Evolutionary conservation across 2,888 invertebrate genomes (phyloP).

Genomic region (Agonopterix subpropinquella): DNA sequence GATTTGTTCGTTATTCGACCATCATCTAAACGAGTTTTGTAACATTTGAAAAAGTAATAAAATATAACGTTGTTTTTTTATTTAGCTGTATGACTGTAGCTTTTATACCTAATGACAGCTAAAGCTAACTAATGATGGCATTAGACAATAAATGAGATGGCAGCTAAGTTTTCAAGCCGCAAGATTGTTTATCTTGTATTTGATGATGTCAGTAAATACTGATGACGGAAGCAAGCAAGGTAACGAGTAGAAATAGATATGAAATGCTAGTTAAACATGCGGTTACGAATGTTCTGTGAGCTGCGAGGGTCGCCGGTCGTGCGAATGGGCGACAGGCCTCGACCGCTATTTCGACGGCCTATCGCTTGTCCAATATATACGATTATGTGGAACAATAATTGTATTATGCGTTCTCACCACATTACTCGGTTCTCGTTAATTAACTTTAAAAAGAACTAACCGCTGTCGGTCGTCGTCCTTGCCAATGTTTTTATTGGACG

Average conservation of each 20-base stretch:
- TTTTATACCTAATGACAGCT: conserved; percentile 6
- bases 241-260: conserved; percentile 8
- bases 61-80: conserved; percentile 5
- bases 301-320: conserved; percentile 18
- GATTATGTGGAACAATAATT: conserved; percentile 7
- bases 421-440: conserved; percentile 3
- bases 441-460: conserved; percentile 3
- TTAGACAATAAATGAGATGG: conserved; percentile 2
- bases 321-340: conserved; percentile 54
- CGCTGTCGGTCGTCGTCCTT: conserved; percentile 4
- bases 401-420: conserved; percentile 3
- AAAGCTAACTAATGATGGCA: conserved; percentile 1
- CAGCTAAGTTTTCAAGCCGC: conserved; percentile 1
- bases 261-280: no score
- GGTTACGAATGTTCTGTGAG: conserved; percentile 9
- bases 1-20: not conserved
- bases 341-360: conserved; percentile 52
- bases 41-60: conserved; percentile 2
- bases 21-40: conserved; percentile 1
- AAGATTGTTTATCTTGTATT: conserved; percentile 22
- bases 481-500: not conserved
- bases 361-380: conserved; percentile 33
- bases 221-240: conserved; percentile 38
- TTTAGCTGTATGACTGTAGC: conserved; percentile 6
- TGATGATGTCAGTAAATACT: conserved; percentile 44